These are phyloP conservation scores for Struthidea cinerea DNA, from an alignment of 2,113 vertebrate genomes.

Conservation along the genomic window DNA sequence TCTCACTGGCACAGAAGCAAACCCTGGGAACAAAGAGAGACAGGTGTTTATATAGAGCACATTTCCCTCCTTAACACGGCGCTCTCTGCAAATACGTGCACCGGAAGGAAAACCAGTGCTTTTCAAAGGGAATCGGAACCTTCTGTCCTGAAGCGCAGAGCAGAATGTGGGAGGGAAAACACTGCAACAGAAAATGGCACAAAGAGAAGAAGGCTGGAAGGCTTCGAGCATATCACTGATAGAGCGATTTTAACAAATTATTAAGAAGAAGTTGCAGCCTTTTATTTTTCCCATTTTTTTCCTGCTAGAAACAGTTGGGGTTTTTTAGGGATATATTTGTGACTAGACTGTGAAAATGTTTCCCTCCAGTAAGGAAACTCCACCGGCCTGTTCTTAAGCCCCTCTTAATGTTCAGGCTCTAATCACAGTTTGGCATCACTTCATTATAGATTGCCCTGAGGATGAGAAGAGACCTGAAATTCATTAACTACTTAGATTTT, in stretches of 20 bases:
- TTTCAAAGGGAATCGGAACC: background rate
- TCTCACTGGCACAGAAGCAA: background rate
- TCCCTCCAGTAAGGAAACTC: background rate
- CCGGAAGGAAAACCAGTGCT: fast-evolving
- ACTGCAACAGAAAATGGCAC: background rate
- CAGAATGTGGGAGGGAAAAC: background rate
- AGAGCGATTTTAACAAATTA: background rate
- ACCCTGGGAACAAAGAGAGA: conserved; percentile 26
- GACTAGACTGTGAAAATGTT: background rate
- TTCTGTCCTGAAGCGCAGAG: background rate
- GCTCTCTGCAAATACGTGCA: background rate
- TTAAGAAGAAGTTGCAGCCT: background rate
- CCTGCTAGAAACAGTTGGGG: background rate
- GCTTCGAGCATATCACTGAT: background rate
- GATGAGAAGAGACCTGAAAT: background rate
- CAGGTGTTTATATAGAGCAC: background rate
- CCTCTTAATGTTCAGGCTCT: background rate
- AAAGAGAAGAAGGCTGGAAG: background rate
- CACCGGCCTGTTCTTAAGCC: background rate
- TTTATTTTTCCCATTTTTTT: background rate
- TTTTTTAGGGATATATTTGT: background rate
- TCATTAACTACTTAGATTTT: background rate
- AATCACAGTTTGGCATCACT: background rate
- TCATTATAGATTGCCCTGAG: background rate
- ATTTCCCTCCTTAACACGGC: background rate